These are phyloP conservation scores for Dryobates pubescens DNA, from an alignment of 2,797 vertebrate species.

Conservation along the genomic window DNA sequence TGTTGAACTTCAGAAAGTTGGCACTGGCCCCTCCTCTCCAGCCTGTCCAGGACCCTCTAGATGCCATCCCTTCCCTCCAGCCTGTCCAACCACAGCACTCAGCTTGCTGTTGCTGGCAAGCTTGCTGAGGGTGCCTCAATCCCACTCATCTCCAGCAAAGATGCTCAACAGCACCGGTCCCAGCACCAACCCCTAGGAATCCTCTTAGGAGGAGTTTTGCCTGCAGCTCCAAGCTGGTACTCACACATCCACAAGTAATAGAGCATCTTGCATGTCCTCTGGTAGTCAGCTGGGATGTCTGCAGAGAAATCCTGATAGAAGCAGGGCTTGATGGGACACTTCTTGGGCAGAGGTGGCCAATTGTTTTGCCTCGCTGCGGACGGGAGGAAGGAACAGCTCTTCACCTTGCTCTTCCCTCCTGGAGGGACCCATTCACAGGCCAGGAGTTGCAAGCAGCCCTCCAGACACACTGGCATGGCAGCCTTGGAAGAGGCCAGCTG, in stretches of 20 bases:
- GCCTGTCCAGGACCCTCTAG: no score
- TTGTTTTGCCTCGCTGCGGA: slow-evolving; percentile 89
- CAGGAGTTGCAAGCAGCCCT: neutral
- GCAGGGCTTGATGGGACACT: slow-evolving; percentile 93
- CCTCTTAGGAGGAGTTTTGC: neutral
- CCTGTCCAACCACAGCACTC: no score
- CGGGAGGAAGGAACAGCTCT: neutral
- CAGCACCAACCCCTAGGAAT: no score
- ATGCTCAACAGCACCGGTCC: no score
- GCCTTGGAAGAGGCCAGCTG: neutral
- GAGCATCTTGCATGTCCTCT: slow-evolving; percentile 93
- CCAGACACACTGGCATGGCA: rapidly evolving
- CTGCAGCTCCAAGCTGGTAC: slow-evolving; percentile 43
- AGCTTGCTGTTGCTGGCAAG: no score
- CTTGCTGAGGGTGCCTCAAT: no score
- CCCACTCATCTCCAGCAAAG: no score
- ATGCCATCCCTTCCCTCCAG: no score
- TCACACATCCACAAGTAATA: slow-evolving; percentile 99
- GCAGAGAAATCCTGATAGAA: slow-evolving; percentile 96
- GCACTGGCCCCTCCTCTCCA: no score
- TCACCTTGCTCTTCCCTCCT: neutral
- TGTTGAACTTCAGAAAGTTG: no score
- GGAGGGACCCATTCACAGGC: rapidly evolving
- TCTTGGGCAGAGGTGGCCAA: slow-evolving; percentile 92
- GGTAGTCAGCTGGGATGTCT: slow-evolving; percentile 91